Percentiles rank a stretch among this genome's conserved stretches.
Conservation (phyloP, 2,797 vertebrate species). For the Emys orbicularis region DNA sequence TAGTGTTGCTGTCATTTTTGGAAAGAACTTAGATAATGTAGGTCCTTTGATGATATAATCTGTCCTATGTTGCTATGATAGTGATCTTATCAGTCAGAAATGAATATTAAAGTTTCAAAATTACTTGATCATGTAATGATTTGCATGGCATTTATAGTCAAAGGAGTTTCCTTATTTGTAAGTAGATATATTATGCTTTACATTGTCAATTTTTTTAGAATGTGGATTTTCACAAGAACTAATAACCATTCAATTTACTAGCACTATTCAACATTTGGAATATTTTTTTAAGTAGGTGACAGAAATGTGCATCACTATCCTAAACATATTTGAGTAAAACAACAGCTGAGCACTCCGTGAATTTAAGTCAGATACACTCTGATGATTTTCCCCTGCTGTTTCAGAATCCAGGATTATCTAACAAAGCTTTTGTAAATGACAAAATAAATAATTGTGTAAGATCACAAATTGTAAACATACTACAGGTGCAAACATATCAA, state of each 20-base stretch:
- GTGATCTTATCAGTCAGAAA: not conserved
- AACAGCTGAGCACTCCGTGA: not conserved
- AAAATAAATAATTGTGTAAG: not conserved
- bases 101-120: not conserved
- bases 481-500: not conserved
- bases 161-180: not conserved
- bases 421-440: not conserved
- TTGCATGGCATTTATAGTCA: not conserved
- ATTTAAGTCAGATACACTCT: not conserved
- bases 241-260: not conserved
- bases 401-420: not conserved
- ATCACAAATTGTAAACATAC: not conserved
- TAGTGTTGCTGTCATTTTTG: not conserved
- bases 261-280: not conserved
- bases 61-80: not conserved
- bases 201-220: not conserved
- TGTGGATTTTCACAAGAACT: not conserved
- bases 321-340: not conserved
- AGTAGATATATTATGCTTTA: not conserved
- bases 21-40: slow-evolving; percentile 23
- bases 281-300: not conserved
- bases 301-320: not conserved
- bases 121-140: not conserved
- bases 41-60: not conserved
- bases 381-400: not conserved